phyloP scores from a whole-genome alignment of 2,113 vertebrate genomes.

The Cyprinodon variegatus region DNA sequence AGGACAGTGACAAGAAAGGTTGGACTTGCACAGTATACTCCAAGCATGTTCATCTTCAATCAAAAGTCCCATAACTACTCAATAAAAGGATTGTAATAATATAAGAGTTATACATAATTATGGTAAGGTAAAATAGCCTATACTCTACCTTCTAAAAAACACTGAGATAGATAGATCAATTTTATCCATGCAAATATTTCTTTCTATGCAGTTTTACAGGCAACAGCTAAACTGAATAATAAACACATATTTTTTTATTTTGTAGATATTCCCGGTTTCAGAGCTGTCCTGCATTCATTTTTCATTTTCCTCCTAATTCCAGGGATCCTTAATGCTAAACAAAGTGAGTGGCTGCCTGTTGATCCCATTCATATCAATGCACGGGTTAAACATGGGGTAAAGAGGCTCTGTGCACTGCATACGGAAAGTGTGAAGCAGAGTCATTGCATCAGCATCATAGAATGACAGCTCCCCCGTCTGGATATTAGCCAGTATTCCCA shows the following conservation, averaged over 20 bases:
- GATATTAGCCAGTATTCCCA: slow-evolving; percentile 66
- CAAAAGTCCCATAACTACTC: not conserved
- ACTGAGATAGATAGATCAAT: not conserved
- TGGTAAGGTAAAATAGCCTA: not conserved
- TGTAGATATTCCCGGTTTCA: not conserved
- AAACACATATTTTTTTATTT: not conserved
- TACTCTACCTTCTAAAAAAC: not conserved
- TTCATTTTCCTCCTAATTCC: slow-evolving; percentile 33
- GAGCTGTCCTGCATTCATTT: slow-evolving; percentile 15
- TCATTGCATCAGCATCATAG: slow-evolving; percentile 65
- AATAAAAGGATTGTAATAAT: not conserved
- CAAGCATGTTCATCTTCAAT: not conserved
- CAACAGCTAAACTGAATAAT: not conserved
- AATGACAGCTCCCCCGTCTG: slow-evolving; percentile 74
- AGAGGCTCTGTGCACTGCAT: slow-evolving; percentile 59
- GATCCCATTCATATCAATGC: slow-evolving; percentile 66
- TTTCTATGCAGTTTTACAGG: not conserved
- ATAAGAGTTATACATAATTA: not conserved
- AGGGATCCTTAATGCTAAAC: slow-evolving; percentile 65
- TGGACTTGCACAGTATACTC: not conserved
- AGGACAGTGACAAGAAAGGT: not conserved
- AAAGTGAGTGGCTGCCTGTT: slow-evolving; percentile 70
- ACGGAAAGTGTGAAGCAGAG: slow-evolving; percentile 64
- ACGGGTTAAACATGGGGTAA: slow-evolving; percentile 73
- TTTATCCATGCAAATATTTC: too few relatives aligned